Evolutionary conservation across 2,888 invertebrate genomes (phyloP), one percentile per base, ranked within the genome.

Genomic region (Zelleria hepariella): DNA sequence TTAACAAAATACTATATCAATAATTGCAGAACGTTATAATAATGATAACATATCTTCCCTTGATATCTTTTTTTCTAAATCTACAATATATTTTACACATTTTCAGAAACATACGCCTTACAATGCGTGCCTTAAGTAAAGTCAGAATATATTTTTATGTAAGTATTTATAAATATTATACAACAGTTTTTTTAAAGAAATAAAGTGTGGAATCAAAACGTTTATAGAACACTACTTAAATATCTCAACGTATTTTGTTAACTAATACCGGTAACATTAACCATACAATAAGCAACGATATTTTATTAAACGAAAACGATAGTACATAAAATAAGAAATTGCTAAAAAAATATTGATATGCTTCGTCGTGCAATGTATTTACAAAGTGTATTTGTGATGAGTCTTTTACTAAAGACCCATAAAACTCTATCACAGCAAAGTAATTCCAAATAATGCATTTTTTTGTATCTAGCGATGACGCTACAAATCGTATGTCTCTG

Each of bases 81-180:
- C 57, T 60, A 60, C 60, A 52, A 32, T 57, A 60, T 58, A 51
- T 53, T 51, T 48, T 54, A 42, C 32, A 60, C 58, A 58, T 25
- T 24, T 59, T 32, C 24, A 21, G 25, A 47, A 57, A 57, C 57
- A 47, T 24, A 23, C 48, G 57, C 57, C 47, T 15, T 57, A 57
- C 24, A 57, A 8, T 48, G 57, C 57, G 48, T 20, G 7, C 24
- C n/a, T 48, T 23, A 55, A 10, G 32, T 53, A 24, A 47, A 23
- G 6, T 24, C 15, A 47, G 24, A 57, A 57, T 57, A 57, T 42
- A 42, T 78, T 79, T 77, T 64, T 77, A 60, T 55, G 58, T 59
- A 58, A n/a, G n/a, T n/a, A n/a, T 32, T 32, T 77, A 75, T 85
- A 82, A 83, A 85, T 80, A 85, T 80, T 80, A 78, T 77, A 84